Evolutionary conservation across 2,113 vertebrate genomes (phyloP).

Genomic region (Ondatra zibethicus): DNA sequence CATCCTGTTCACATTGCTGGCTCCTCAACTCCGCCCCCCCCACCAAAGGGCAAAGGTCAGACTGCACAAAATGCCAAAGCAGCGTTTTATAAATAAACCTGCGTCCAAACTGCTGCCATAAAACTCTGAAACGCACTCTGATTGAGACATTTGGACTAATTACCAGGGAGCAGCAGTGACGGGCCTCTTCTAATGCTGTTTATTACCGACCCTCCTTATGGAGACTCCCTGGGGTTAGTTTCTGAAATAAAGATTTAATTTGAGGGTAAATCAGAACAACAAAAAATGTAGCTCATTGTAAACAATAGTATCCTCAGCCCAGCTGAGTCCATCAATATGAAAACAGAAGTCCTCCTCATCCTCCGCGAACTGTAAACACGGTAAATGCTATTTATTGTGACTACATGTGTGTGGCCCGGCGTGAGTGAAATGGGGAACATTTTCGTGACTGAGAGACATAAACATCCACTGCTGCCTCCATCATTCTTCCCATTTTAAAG

Average conservation of each 20-base stretch:
- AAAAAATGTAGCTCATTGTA: slow-evolving; percentile 91
- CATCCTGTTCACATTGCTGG: not conserved
- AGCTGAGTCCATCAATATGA: slow-evolving; percentile 91
- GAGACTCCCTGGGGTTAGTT: slow-evolving; percentile 88
- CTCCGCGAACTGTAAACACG: slow-evolving; percentile 95
- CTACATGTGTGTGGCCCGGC: slow-evolving; percentile 90
- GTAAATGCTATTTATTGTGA: slow-evolving; percentile 94
- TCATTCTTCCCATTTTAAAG: slow-evolving; percentile 85
- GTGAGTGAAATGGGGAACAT: slow-evolving; percentile 88
- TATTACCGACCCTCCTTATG: slow-evolving; percentile 87
- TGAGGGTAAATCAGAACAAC: slow-evolving; percentile 89
- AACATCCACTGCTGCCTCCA: slow-evolving; percentile 87
- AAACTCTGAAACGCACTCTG: slow-evolving; percentile 86
- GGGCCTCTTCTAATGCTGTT: slow-evolving; percentile 87
- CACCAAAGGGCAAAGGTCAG: slow-evolving; percentile 76
- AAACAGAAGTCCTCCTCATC: slow-evolving; percentile 91
- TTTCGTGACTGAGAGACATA: slow-evolving; percentile 92
- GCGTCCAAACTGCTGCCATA: slow-evolving; percentile 82
- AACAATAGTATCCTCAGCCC: slow-evolving; percentile 89
- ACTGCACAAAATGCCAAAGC: slow-evolving; percentile 84
- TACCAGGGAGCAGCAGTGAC: slow-evolving; percentile 80
- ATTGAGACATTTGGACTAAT: slow-evolving; percentile 87
- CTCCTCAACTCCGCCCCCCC: not conserved
- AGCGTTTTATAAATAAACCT: slow-evolving; percentile 87
- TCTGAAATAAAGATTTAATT: slow-evolving; percentile 91